A percentile compares a stretch with the other conserved stretches of the same genome.
phyloP scores from a whole-genome alignment of 2,797 vertebrate species.

The Hippopotamyrus pictus region DNA sequence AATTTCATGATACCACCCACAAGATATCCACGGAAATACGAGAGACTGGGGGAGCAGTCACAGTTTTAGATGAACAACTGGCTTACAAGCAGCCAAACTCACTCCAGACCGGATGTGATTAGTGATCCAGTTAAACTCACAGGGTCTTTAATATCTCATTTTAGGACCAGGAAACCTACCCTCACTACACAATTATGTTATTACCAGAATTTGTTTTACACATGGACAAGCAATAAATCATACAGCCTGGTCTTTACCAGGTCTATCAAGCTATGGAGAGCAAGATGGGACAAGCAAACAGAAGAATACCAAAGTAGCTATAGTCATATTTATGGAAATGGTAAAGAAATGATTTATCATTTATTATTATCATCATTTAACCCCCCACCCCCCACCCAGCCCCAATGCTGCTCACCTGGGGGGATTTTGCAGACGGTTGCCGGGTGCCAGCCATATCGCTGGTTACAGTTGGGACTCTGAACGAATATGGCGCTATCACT shows the following conservation, averaged over 20 bases:
- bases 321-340: background rate
- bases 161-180: background rate
- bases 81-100: background rate
- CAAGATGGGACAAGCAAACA: background rate
- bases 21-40: background rate
- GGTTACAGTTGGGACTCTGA: conserved; percentile 89
- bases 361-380: background rate
- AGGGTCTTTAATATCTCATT: background rate
- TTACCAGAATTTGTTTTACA: background rate
- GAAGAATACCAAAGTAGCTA: background rate
- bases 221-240: background rate
- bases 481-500: conserved; percentile 75
- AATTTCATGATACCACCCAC: background rate
- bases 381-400: background rate
- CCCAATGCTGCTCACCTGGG: conserved; percentile 47
- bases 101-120: background rate
- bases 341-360: background rate
- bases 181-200: background rate
- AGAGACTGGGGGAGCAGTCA: background rate
- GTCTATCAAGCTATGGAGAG: background rate
- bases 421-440: conserved; percentile 99
- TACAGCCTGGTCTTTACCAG: background rate
- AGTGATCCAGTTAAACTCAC: background rate
- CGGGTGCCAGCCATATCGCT: conserved; percentile 97
- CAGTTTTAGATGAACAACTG: background rate